Percentiles rank a stretch among this genome's conserved stretches.
These are phyloP conservation scores for Decapterus maruadsi DNA, from an alignment of 2,797 vertebrate species.

Conservation along the genomic window DNA sequence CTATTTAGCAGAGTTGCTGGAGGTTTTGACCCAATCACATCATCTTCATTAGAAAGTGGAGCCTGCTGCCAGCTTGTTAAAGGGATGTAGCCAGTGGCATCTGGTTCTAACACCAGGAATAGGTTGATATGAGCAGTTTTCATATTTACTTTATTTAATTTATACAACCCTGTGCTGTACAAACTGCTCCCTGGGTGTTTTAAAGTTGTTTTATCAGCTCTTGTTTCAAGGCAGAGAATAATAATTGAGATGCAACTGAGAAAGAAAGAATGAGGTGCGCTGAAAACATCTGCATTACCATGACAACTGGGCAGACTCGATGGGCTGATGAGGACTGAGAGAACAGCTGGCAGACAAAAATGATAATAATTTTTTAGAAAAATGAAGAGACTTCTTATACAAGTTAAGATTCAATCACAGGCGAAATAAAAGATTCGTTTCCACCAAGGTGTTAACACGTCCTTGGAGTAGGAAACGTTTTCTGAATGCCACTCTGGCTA, in stretches of 20 bases:
- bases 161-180: too few relatives aligned
- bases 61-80: not conserved
- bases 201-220: not conserved
- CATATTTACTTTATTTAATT: too few relatives aligned
- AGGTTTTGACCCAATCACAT: not conserved
- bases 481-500: conserved; percentile 25
- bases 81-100: not conserved
- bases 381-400: not conserved
- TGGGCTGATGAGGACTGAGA: not conserved
- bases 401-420: not conserved
- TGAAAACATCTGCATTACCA: conserved; percentile 7
- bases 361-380: too few relatives aligned
- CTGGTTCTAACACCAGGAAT: not conserved
- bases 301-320: conserved; percentile 2
- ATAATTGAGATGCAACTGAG: not conserved
- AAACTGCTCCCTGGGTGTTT: not conserved
- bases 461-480: conserved; percentile 27
- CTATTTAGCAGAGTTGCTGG: not conserved
- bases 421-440: not conserved
- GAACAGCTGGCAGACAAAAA: not conserved
- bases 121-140: too few relatives aligned
- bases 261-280: not conserved
- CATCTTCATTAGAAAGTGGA: not conserved
- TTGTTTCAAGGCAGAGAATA: not conserved
- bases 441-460: not conserved